Base-by-base conservation (phyloP, 2,888 invertebrate species). In the Amiota mariae region DNA sequence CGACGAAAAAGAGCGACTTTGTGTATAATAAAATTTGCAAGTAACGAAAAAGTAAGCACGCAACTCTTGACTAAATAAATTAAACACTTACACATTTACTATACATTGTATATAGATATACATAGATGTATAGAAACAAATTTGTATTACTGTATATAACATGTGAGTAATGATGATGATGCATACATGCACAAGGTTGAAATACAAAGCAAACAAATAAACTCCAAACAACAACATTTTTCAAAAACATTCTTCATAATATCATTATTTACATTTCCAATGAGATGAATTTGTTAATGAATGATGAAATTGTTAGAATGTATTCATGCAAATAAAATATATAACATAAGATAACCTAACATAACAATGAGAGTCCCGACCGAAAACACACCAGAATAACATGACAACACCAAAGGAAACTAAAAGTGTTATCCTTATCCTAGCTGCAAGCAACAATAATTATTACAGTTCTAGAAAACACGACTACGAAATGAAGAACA, bases 21-120 rank as follows among this genome's bases (percentile, higher is more conserved):
- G 82, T 84, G 84, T 84, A 82, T 82, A 84, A 84, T 84, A 84
- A 78, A 84, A 83, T 81, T 79, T 80, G 80, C 79, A 70, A 73
- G 47, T 68, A 72, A 48, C 46, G 68, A 73, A 67, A 46, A 59
- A 70, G 70, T 56, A 46, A 77, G 71, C 70, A 61, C 76, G 77
- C 13, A 64, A 24, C 49, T 67, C 46, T 18, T 36, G 36, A 36
- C 36, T 36, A 36, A 36, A 36, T 36, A 36, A 36, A 36, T 36
- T 36, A 36, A 36, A 36, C 36, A 36, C 36, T 36, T 36, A 36
- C 36, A 6, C 6, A 36, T 0, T 6, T 36, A 36, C 36, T 6
- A 6, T 36, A 36, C 36, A 36, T 36, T 6, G 6, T 36, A 36
- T 36, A 36, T 36, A 36, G 2, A 36, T 36, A 6, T 6, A 36